Base-by-base conservation (phyloP, 2,113 vertebrate species). In the Nothocercus nigrocapillus region DNA sequence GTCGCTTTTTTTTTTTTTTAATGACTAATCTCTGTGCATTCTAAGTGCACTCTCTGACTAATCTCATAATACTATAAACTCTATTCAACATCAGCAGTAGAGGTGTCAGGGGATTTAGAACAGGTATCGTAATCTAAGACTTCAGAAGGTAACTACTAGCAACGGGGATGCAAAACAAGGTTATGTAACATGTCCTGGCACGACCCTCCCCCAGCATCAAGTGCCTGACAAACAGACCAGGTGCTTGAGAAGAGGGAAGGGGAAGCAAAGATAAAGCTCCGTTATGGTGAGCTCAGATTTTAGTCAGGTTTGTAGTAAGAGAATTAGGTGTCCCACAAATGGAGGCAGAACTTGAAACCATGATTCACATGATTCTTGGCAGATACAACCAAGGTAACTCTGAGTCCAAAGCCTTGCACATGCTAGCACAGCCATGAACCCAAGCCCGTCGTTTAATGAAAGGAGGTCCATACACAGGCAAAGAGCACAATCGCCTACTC, bases 111-210 rank as follows among this genome's bases (percentile, higher is more conserved):
- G 69, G 62, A 91, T 36, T 85, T 79, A 38, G 53, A 89, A 87
- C 21, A 36, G 25, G 5, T 92, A 75, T 40, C 38, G n/a, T 68
- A 86, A 86, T 72, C 81, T 28, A 36, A 93, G 53, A 38, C 25
- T 86, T 84, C 38, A 88, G 83, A 64, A 83, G 58, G 83, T 93
- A 93, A 94, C 76, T 69, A 89, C 47, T 93, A 93, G 89, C 91
- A 95, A 93, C 69, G 21, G 1, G 5, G 63, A 64, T 44, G 44
- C 69, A 94, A 93, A 87, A 24, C 14, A 58, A 85, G 44, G 32
- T 89, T 92, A 25, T 62, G 36, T 19, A 92, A 84, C 34, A 28
- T 3, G 12, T 72, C 38, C 28, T 84, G 32, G 64, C 0, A 0
- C 21, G 62, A 38, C 34, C 9, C 27, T 68, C 22, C 25, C 36